These are phyloP conservation scores for Tryphoninae sp. DNA, from an alignment of 2,888 invertebrate species.

Conservation along the genomic window DNA sequence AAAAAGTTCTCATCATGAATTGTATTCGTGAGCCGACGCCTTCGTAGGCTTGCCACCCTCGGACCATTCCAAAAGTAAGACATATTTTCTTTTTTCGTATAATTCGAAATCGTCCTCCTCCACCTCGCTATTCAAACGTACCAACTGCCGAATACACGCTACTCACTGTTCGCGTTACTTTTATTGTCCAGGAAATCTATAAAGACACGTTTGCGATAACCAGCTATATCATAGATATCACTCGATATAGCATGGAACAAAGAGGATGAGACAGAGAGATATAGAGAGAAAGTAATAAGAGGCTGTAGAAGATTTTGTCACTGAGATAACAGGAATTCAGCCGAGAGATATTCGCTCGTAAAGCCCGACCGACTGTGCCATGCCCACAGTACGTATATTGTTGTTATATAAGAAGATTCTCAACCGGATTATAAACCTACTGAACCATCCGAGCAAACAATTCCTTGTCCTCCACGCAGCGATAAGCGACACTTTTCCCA, in stretches of 20 bases:
- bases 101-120: too few species aligned
- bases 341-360: constrained; percentile 33
- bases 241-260: background rate
- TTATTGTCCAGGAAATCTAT: constrained; percentile 24
- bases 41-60: too few species aligned
- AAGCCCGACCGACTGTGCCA: constrained; percentile 31
- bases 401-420: constrained; percentile 11
- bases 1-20: too few species aligned
- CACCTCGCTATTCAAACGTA: background rate
- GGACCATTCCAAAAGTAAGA: too few species aligned
- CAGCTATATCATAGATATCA: background rate
- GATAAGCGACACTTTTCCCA: background rate
- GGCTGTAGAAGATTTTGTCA: constrained; percentile 27
- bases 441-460: constrained; percentile 14
- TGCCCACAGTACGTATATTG: constrained; percentile 1
- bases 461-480: constrained; percentile 8
- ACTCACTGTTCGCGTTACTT: constrained; percentile 7
- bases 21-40: too few species aligned
- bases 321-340: constrained; percentile 18
- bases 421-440: constrained; percentile 18
- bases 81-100: too few species aligned
- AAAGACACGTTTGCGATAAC: background rate
- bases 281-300: background rate
- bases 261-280: background rate
- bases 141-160: background rate